Percentiles rank a stretch among this genome's conserved stretches.
phyloP scores from a whole-genome alignment of 2,888 invertebrate species.

The Machimus rusticus region DNA sequence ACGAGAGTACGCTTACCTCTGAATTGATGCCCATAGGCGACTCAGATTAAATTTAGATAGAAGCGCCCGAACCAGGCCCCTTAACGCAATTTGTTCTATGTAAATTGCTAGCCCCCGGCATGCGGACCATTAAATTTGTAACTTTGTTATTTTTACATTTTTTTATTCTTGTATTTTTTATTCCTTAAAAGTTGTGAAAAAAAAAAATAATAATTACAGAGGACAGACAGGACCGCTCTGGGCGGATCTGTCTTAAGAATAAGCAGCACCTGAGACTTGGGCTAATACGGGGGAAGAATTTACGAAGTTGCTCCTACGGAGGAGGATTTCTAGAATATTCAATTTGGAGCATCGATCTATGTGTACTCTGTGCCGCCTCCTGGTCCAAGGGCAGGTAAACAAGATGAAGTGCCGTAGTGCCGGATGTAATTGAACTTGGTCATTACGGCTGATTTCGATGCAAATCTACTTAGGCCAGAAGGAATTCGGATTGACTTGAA shows the following conservation, averaged over 20 bases:
- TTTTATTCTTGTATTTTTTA: not conserved
- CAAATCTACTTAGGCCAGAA: not conserved
- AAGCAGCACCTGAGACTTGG: not conserved
- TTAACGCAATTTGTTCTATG: slow-evolving; percentile 23
- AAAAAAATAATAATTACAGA: too few relatives aligned
- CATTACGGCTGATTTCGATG: not conserved
- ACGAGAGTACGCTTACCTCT: slow-evolving; percentile 17
- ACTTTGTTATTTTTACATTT: not conserved
- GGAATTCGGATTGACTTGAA: not conserved
- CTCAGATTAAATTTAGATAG: slow-evolving; percentile 32
- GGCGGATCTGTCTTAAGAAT: not conserved
- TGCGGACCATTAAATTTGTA: not conserved
- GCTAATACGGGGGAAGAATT: not conserved
- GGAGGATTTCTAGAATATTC: not conserved
- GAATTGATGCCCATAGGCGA: slow-evolving; percentile 22
- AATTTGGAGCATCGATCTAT: not conserved
- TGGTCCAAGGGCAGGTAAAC: not conserved
- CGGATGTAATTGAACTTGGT: not conserved
- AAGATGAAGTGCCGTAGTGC: not conserved
- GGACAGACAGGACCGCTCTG: not conserved
- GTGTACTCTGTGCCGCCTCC: not conserved
- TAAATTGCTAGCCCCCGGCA: slow-evolving; percentile 14
- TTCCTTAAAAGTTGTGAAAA: not conserved
- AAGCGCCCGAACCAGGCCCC: not conserved
- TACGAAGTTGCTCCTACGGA: not conserved